phyloP scores from a whole-genome alignment of 2,888 invertebrate species.

The Aleiodes leptofemur region DNA sequence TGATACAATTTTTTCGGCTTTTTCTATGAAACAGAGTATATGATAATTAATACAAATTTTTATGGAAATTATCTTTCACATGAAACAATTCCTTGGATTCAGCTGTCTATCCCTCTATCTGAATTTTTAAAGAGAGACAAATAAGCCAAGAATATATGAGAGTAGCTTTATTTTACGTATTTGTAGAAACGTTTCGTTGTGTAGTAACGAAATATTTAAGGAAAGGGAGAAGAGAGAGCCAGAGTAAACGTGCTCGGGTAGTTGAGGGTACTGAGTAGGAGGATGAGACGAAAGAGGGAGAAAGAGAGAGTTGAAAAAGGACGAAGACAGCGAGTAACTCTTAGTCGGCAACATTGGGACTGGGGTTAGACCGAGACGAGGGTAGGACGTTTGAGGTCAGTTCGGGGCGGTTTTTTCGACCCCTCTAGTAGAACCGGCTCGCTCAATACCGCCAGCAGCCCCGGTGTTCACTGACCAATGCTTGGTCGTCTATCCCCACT shows the following conservation, averaged over 20 bases:
- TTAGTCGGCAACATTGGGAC: conserved; percentile 52
- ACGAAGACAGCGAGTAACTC: conserved; percentile 30
- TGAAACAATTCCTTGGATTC: neutral
- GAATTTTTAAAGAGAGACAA: no score
- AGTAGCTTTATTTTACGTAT: no score
- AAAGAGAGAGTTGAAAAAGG: conserved; percentile 26
- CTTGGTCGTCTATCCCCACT: conserved; percentile 71
- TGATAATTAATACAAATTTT: no score
- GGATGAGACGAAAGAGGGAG: conserved; percentile 46
- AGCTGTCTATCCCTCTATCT: neutral
- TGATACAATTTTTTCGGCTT: no score
- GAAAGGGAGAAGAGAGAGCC: conserved; percentile 9
- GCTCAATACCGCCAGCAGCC: conserved; percentile 47
- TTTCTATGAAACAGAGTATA: no score
- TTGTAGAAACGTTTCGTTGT: neutral
- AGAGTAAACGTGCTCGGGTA: conserved; percentile 50
- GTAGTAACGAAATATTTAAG: conserved; percentile 10
- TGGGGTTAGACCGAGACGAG: conserved; percentile 72
- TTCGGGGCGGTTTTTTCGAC: conserved; percentile 74
- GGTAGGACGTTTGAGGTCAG: conserved; percentile 75
- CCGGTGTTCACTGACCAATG: conserved; percentile 71
- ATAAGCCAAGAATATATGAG: no score
- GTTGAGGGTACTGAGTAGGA: conserved; percentile 49
- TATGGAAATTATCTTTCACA: no score
- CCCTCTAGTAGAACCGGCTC: conserved; percentile 59